Evolutionary conservation across 2,113 vertebrate genomes (phyloP).

Genomic region (Periophthalmus modestus): DNA sequence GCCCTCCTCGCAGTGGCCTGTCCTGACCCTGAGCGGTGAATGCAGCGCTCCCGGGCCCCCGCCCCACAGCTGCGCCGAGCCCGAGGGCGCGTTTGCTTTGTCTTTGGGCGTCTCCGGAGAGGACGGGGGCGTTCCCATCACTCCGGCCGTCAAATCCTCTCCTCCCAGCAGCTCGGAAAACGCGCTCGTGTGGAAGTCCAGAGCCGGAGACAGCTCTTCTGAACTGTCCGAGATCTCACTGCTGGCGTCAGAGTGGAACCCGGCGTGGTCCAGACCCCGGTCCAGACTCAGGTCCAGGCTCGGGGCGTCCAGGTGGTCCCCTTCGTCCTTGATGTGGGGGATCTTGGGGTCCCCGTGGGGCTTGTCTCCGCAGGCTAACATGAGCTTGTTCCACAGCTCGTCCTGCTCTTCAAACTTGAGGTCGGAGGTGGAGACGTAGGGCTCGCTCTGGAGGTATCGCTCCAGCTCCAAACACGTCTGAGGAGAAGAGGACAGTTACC

Average conservation of each 20-base stretch:
- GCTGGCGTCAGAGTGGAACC: conserved; percentile 90
- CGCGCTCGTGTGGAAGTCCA: conserved; percentile 86
- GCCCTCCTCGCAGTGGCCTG: conserved; percentile 72
- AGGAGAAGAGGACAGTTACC: conserved; percentile 26
- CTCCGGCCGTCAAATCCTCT: conserved; percentile 84
- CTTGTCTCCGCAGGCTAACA: conserved; percentile 92
- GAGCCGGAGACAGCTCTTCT: conserved; percentile 88
- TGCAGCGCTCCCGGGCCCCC: conserved; percentile 77
- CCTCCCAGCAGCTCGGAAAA: conserved; percentile 83
- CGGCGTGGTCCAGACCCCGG: conserved; percentile 84
- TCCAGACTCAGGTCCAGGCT: conserved; percentile 67
- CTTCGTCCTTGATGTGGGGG: conserved; percentile 78
- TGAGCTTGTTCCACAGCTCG: conserved; percentile 96
- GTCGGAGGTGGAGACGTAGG: conserved; percentile 91
- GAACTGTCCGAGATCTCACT: conserved; percentile 93
- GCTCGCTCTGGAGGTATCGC: conserved; percentile 94
- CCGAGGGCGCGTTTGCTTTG: conserved; percentile 20
- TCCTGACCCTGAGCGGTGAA: conserved; percentile 81
- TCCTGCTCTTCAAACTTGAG: conserved; percentile 92
- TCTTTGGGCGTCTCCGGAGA: conserved; percentile 90
- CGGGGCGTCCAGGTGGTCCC: conserved; percentile 69
- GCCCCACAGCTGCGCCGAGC: conserved; percentile 82
- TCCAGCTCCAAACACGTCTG: conserved; percentile 97
- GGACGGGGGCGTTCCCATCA: conserved; percentile 88
- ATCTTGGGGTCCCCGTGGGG: conserved; percentile 42